phyloP scores from a whole-genome alignment of 2,797 vertebrate species.

The Brotula barbata region DNA sequence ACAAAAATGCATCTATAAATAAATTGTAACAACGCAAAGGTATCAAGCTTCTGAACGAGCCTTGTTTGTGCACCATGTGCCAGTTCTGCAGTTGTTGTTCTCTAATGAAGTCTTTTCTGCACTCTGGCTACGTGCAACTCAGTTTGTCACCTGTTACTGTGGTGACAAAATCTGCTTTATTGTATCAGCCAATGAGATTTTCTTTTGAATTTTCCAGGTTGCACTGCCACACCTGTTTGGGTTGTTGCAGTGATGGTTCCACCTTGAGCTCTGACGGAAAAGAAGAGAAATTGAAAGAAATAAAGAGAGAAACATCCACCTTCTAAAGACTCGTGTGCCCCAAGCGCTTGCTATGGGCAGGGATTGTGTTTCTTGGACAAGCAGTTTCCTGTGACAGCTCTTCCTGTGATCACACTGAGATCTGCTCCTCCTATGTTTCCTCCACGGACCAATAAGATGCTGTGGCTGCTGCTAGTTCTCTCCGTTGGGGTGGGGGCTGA shows the following conservation, averaged over 20 bases:
- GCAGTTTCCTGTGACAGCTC: constrained; percentile 48
- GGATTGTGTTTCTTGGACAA: constrained; percentile 40
- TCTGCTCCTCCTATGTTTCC: constrained; percentile 28
- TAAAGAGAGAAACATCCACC: constrained; percentile 22
- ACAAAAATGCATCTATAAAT: not conserved
- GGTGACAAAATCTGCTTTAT: constrained; percentile 48
- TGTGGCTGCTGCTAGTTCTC: constrained; percentile 82
- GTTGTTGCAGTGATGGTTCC: constrained; percentile 44
- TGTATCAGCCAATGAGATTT: constrained; percentile 43
- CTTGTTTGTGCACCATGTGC: not conserved
- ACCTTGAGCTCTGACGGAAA: constrained; percentile 39
- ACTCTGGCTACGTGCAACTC: constrained; percentile 47
- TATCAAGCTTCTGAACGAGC: not conserved
- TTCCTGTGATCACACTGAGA: constrained; percentile 10
- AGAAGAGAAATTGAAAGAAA: constrained; percentile 26
- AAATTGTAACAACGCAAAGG: not conserved
- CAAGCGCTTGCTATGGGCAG: constrained; percentile 56
- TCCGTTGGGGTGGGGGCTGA: constrained; percentile 81
- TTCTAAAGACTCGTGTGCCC: constrained; percentile 23
- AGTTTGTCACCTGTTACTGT: constrained; percentile 52
- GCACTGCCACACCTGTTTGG: constrained; percentile 39
- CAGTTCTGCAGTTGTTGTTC: not conserved
- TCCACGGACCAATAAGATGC: constrained; percentile 57
- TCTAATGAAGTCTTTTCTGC: constrained; percentile 39
- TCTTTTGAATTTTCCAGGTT: constrained; percentile 54